phyloP scores from a whole-genome alignment of 2,888 invertebrate genomes.

The Drosophila silvestris region DNA sequence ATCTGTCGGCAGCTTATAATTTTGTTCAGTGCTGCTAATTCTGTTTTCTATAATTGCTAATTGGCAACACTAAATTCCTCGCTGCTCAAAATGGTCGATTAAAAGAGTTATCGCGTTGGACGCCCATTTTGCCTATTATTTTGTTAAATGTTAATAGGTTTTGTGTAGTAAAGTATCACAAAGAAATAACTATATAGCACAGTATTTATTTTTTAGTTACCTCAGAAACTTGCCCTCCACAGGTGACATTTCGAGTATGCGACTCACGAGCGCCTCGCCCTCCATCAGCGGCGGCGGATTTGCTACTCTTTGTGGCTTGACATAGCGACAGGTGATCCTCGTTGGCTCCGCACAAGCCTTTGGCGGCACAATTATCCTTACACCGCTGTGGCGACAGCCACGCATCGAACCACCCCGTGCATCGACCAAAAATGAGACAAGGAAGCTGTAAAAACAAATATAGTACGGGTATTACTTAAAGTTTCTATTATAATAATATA shows the following conservation, averaged over 20 bases:
- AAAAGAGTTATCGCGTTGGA: neutral
- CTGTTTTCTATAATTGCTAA: neutral
- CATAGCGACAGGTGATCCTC: slow-evolving; percentile 97
- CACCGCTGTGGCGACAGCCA: slow-evolving; percentile 98
- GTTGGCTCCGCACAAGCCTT: slow-evolving; percentile 98
- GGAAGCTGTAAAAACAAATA: slow-evolving; percentile 88
- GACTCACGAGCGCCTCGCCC: slow-evolving; percentile 97
- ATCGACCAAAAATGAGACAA: slow-evolving; percentile 99
- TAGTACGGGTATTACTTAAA: neutral
- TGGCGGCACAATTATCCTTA: slow-evolving; percentile 98
- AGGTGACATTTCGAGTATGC: slow-evolving; percentile 97
- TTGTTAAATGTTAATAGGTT: neutral
- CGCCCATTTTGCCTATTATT: neutral
- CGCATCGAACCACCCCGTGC: slow-evolving; percentile 99
- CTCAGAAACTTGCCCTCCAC: slow-evolving; percentile 98
- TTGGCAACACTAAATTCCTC: neutral
- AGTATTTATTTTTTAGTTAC: slow-evolving; percentile 85
- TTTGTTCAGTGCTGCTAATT: no score
- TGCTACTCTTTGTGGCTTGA: slow-evolving; percentile 88
- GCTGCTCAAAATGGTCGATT: neutral
- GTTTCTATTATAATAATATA: neutral
- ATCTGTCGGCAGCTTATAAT: neutral
- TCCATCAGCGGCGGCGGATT: slow-evolving; percentile 99
- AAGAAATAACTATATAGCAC: neutral
- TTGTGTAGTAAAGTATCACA: neutral